Conservation (phyloP, 2,113 vertebrate genomes). For the Otocyon megalotis region DNA sequence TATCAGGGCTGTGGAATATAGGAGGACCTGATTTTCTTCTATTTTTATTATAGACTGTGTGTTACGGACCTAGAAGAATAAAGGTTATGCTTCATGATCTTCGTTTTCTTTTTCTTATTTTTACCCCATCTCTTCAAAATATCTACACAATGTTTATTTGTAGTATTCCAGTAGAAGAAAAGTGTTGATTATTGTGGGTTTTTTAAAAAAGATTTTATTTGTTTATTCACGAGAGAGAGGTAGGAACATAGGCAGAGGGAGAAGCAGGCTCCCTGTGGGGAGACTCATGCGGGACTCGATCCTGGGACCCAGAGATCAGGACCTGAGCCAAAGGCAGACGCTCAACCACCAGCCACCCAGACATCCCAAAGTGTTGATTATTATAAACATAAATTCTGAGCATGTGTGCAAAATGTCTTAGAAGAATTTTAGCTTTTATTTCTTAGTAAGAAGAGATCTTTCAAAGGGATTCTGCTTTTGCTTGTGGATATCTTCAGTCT, state of each 20-base stretch:
- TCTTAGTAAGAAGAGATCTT: not conserved
- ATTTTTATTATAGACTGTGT: not conserved
- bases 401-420: conserved; percentile 4
- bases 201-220: no score
- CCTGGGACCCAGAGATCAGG: no score
- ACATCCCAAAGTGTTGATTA: not conserved
- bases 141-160: not conserved
- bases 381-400: not conserved
- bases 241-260: no score
- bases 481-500: not conserved
- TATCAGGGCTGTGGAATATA: not conserved
- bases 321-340: no score
- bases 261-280: no score
- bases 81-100: not conserved
- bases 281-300: no score
- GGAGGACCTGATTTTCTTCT: not conserved
- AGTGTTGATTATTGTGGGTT: not conserved
- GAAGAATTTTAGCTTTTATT: conserved; percentile 10
- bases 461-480: not conserved
- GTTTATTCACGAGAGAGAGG: no score
- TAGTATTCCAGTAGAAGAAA: not conserved
- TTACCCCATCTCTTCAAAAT: not conserved
- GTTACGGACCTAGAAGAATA: not conserved
- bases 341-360: no score
- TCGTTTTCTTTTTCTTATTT: not conserved